Conservation (phyloP, 2,888 invertebrate species). For the Melanostoma mellinum region DNA sequence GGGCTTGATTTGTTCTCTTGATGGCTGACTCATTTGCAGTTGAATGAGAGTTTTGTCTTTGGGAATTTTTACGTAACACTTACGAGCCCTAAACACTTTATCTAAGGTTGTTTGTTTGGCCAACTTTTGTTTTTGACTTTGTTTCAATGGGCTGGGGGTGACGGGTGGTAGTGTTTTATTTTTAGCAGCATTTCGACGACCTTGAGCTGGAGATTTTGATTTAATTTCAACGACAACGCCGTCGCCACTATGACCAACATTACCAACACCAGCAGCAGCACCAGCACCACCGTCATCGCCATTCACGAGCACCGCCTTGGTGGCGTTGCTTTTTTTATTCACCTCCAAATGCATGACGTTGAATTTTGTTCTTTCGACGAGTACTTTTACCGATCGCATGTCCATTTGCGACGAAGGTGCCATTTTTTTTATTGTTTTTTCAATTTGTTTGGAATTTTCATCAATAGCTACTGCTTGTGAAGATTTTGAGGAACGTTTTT, state of each 20-base stretch:
- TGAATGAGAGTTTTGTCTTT: slow-evolving; percentile 51
- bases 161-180: no score
- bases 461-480: slow-evolving; percentile 13
- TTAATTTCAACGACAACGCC: no score
- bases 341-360: slow-evolving; percentile 51
- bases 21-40: neutral
- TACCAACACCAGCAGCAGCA: no score
- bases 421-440: slow-evolving; percentile 17
- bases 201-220: no score
- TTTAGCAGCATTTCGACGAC: no score
- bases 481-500: slow-evolving; percentile 8
- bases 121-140: slow-evolving; percentile 3
- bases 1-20: no score
- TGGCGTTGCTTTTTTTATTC: neutral
- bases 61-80: slow-evolving; percentile 56
- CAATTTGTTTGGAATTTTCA: slow-evolving; percentile 46
- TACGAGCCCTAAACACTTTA: slow-evolving; percentile 33
- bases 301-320: no score
- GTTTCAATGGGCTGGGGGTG: neutral
- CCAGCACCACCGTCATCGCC: no score
- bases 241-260: no score
- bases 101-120: slow-evolving; percentile 11
- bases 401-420: slow-evolving; percentile 17
- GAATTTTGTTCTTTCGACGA: slow-evolving; percentile 62
- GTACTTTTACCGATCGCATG: slow-evolving; percentile 53